These are phyloP conservation scores for Semaprochilodus insignis DNA, from an alignment of 2,797 vertebrate species.

Conservation along the genomic window DNA sequence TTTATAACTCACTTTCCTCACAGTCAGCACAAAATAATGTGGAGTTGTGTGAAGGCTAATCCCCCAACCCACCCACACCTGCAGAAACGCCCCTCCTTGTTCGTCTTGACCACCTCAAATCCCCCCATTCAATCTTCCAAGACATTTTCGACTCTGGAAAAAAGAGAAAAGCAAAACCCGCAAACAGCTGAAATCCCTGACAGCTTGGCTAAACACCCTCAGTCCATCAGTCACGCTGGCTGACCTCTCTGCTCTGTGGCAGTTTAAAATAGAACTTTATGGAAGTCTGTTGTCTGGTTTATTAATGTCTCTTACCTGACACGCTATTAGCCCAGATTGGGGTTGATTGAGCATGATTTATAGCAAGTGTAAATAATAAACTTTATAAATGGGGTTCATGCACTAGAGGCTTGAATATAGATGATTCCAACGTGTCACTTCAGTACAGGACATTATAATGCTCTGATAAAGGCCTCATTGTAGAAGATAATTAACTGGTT, in stretches of 20 bases:
- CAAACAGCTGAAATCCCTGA: conserved; percentile 30
- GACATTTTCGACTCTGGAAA: conserved; percentile 1
- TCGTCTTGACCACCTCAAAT: conserved; percentile 19
- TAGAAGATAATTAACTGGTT: no score
- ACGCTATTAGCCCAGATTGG: no score
- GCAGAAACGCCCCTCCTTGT: conserved; percentile 6
- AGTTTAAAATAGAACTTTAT: neutral
- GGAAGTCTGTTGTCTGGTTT: neutral
- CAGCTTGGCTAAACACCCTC: conserved; percentile 9
- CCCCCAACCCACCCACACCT: conserved; percentile 16
- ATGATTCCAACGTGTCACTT: no score
- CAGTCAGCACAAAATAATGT: conserved; percentile 40
- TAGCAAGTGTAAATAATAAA: neutral
- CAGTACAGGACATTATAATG: no score
- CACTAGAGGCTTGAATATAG: no score
- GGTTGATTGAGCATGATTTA: neutral
- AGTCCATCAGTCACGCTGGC: neutral
- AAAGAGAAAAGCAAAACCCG: neutral
- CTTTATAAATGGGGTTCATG: no score
- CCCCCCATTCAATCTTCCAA: conserved; percentile 27
- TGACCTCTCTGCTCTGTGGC: neutral
- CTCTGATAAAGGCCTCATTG: no score
- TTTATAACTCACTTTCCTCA: conserved; percentile 34
- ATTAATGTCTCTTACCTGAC: neutral
- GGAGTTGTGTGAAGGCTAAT: conserved; percentile 27